Evolutionary conservation across 2,888 invertebrate species (phyloP), one percentile per base, ranked within the genome.

Genomic region (Eledone cirrhosa): DNA sequence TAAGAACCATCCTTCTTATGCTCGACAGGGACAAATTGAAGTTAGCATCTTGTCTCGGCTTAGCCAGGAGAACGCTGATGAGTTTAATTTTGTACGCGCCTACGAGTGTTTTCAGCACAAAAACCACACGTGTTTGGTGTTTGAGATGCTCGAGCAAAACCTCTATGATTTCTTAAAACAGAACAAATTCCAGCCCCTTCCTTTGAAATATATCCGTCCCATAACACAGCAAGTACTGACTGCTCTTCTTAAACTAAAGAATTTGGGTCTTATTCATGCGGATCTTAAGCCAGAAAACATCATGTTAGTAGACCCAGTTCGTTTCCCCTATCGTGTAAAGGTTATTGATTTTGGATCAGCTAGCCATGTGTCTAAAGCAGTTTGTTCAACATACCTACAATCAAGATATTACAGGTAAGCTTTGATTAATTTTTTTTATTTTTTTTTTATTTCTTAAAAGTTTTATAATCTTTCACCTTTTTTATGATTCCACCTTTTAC

Each of bases 81-180:
- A 92, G 93, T 99, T 97, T 93, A 99, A 99, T 93, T 99, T 99
- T 93, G 99, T 99, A 87, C 96, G 99, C 84, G 99, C 99, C 76
- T 98, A 97, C 92, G 99, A 99, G 92, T 99, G 99, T 93, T 99
- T 99, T 93, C 97, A 98, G 93, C 99, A 99, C 92, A 98, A 98
- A 92, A 98, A 97, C 91, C 99, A 99, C 93, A 99, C 99, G 79
- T 99, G 99, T 92, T 94, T 99, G 92, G 99, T 99, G 90, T 99
- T 99, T 91, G 99, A 99, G 93, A 99, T 99, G 98, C 94, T 99
- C 88, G 99, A 99, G 91, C 99, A 99, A 93, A 99, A 99, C 92
- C 93, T 99, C 85, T 99, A 99, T 92, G 99, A 99, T 93, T 99
- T 99, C 92, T 94, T 99, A 86, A 99, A 99, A 91, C 98, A 98